Base-by-base conservation (phyloP, 2,888 invertebrate genomes). In the Spicauda simplicius region DNA sequence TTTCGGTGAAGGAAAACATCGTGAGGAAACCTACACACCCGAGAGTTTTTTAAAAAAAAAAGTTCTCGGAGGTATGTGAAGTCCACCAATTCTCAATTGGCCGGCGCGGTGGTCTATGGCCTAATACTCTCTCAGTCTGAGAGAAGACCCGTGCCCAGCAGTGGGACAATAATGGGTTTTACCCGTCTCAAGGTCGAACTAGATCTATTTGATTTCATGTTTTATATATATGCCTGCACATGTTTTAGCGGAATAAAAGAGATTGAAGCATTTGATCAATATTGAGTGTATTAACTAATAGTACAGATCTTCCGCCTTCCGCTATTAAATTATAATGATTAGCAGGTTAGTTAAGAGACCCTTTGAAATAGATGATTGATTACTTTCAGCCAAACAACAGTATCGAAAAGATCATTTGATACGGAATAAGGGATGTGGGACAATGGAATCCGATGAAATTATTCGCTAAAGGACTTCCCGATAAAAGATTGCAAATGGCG, bases 401-500 rank as follows among this genome's bases (percentile, higher is more conserved):
- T 48, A 48, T 16, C 48, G 8, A n/a, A 48, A 48, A 16, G 16
- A 48, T 16, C 48, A 48, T 16, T 48, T 48, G 48, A 48, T 48
- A 48, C 48, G 7, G 48, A 48, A 16, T 48, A 48, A 48, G 48
- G 48, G 48, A 48, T 16, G 48, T 48, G n/a, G 48, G 48, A 48
- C 48, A 48, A 48, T 48, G 14, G 48, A 25, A n/a, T 25, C 45
- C 58, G 25, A 58, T 58, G 45, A 45, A 58, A 58, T 57, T 57
- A 58, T 59, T 25, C 48, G 30, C 16, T 30, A 14, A 59, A 48
- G 48, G 20, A 11, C 59, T 48, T 30, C 59, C 59, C 59, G 59
- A 59, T 59, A 59, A 59, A 59, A 59, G 50, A 59, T 59, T 59
- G 59, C 64, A 64, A 64, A 56, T 64, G 52, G 57, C 57, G 57